phyloP scores from a whole-genome alignment of 2,113 vertebrate species.

The Nothobranchius furzeri region DNA sequence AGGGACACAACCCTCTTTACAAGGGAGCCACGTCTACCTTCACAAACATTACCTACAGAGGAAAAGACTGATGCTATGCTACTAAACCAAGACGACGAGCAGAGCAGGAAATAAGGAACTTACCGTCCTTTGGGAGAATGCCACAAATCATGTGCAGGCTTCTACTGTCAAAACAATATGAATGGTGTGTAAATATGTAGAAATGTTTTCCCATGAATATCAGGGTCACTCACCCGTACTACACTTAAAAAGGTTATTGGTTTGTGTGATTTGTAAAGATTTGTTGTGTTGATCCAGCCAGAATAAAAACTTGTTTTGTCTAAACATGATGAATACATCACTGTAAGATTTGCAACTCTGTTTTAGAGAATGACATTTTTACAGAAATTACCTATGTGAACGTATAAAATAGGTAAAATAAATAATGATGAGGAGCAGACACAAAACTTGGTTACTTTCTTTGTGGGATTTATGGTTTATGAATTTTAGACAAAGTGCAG shows the following conservation, averaged over 20 bases:
- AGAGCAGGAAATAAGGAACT: slow-evolving; percentile 34
- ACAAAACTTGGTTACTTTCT: slow-evolving; percentile 4
- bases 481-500: not conserved
- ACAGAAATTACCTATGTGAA: not conserved
- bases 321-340: not conserved
- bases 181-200: slow-evolving; percentile 77
- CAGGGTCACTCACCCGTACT: slow-evolving; percentile 29
- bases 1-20: slow-evolving; percentile 95
- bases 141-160: slow-evolving; percentile 68
- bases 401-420: not conserved
- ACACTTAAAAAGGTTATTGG: slow-evolving; percentile 19
- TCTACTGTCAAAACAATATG: slow-evolving; percentile 73
- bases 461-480: not conserved
- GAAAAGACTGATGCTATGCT: slow-evolving; percentile 79
- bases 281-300: slow-evolving; percentile 16
- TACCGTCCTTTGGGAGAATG: slow-evolving; percentile 34
- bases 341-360: not conserved
- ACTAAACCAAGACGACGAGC: slow-evolving; percentile 24
- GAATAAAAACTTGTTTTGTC: slow-evolving; percentile 34
- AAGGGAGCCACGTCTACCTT: slow-evolving; percentile 96
- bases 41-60: slow-evolving; percentile 95
- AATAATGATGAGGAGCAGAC: not conserved
- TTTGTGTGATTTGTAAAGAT: slow-evolving; percentile 34
- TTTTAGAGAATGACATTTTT: not conserved
- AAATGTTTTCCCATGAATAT: slow-evolving; percentile 57